Evolutionary conservation across 2,888 invertebrate genomes (phyloP).

Genomic region (Polydesmus complanatus): DNA sequence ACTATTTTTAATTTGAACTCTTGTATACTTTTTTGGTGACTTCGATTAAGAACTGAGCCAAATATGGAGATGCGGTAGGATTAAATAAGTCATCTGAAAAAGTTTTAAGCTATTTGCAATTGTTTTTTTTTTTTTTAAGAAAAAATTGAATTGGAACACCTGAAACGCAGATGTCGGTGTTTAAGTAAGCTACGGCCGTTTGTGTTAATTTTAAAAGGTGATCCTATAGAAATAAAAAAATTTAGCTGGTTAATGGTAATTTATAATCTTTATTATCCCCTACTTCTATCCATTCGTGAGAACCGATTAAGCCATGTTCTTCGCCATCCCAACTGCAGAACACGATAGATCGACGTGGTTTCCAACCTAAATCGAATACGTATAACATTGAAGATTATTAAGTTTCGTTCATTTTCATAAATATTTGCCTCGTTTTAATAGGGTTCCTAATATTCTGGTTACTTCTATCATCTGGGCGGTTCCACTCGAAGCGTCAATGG

Average conservation of each 20-base stretch:
- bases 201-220: conserved; percentile 17
- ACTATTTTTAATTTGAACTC: too few species aligned
- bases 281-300: conserved; percentile 36
- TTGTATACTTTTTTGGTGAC: conserved; percentile 4
- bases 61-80: background rate
- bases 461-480: conserved; percentile 38
- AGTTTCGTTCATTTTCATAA: background rate
- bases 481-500: conserved; percentile 38
- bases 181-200: conserved; percentile 21
- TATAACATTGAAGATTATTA: background rate
- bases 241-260: background rate
- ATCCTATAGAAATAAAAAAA: conserved; percentile 11
- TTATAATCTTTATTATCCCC: background rate
- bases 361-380: conserved; percentile 31
- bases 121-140: background rate
- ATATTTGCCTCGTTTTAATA: conserved; percentile 22
- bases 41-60: background rate
- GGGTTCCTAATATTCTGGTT: conserved; percentile 30
- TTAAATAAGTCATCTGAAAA: background rate
- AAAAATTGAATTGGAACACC: conserved; percentile 15
- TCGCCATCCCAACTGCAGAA: conserved; percentile 40
- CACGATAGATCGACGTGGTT: conserved; percentile 36
- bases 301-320: conserved; percentile 37
- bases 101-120: background rate
- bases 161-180: conserved; percentile 20